phyloP scores from a whole-genome alignment of 2,113 vertebrate genomes.

The Casuarius casuarius region DNA sequence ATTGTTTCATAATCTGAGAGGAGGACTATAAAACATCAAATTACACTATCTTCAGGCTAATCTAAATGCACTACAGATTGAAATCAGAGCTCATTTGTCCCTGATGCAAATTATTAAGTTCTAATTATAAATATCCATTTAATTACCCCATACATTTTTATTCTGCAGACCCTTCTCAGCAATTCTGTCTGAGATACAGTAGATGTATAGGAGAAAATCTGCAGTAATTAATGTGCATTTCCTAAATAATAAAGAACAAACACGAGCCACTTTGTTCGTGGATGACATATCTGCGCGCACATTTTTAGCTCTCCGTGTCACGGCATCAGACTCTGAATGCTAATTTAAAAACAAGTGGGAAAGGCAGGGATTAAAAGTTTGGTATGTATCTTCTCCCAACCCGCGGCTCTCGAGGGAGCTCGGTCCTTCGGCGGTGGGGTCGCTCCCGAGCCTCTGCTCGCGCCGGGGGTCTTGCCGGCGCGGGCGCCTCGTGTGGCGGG shows the following conservation, averaged over 20 bases:
- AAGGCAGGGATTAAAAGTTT: slow-evolving; percentile 22
- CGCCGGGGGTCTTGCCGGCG: background rate
- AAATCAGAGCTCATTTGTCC: slow-evolving; percentile 86
- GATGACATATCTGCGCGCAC: slow-evolving; percentile 42
- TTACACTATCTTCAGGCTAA: slow-evolving; percentile 80
- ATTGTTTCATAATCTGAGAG: slow-evolving; percentile 84
- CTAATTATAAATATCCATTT: slow-evolving; percentile 88
- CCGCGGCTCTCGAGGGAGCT: background rate
- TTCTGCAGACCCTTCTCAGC: slow-evolving; percentile 79
- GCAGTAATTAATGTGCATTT: slow-evolving; percentile 79
- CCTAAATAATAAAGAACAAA: slow-evolving; percentile 77
- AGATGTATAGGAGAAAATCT: slow-evolving; percentile 73
- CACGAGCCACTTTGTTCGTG: slow-evolving; percentile 71
- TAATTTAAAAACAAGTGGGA: slow-evolving; percentile 39
- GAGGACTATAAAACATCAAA: slow-evolving; percentile 82
- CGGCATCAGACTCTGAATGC: background rate
- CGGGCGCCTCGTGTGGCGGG: background rate
- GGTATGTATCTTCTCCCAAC: no score
- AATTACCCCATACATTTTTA: slow-evolving; percentile 84
- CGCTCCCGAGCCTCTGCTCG: background rate
- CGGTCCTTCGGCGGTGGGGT: background rate
- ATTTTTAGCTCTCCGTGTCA: slow-evolving; percentile 52
- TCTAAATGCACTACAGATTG: slow-evolving; percentile 83
- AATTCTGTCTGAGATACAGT: slow-evolving; percentile 72
- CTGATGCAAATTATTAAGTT: slow-evolving; percentile 88